Evolutionary conservation across 2,113 vertebrate species (phyloP), one percentile per base, ranked within the genome.

Genomic region (Tyto alba): DNA sequence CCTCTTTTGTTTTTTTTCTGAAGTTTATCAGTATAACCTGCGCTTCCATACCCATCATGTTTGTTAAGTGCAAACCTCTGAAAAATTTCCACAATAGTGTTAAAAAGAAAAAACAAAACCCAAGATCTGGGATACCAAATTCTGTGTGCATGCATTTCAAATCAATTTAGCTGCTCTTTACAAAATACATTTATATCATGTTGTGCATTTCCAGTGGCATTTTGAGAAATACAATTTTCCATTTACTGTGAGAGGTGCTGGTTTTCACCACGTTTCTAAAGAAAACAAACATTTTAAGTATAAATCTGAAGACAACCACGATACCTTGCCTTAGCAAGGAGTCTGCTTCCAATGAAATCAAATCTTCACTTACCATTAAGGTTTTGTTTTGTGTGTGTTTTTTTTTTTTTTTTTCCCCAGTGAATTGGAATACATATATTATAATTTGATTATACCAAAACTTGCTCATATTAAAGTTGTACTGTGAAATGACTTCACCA

Each of bases 401-500:
- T 18, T 55, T 57, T 34, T 59, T 34, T 32, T 5, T 21, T 9
- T 7, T 16, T 5, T 9, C 32, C 68, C n/a, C 48, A 72, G 60
- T 87, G 93, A 94, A 92, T 38, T 82, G 93, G 72, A 96, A 97
- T 96, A 93, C 93, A 96, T 94, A 93, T 75, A 96, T 96, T 97
- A 95, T 90, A 97, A 96, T 95, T 95, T 95, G 89, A 95, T 85
- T 97, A 95, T 82, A 97, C 67, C 26, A 95, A 97, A 97, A 93
- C 91, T 93, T 97, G 96, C 76, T 96, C 89, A 95, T 96, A 96
- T 97, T 96, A 95, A 97, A 97, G 93, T 96, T 96, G 95, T 95
- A 94, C 94, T 95, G 96, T 95, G 95, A 97, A 96, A 96, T 97
- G 92, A 95, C 93, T 96, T 95, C 95, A 97, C 93, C 94, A 90